phyloP scores from a whole-genome alignment of 1,140 invertebrate species.

The Drosophila orosa region DNA sequence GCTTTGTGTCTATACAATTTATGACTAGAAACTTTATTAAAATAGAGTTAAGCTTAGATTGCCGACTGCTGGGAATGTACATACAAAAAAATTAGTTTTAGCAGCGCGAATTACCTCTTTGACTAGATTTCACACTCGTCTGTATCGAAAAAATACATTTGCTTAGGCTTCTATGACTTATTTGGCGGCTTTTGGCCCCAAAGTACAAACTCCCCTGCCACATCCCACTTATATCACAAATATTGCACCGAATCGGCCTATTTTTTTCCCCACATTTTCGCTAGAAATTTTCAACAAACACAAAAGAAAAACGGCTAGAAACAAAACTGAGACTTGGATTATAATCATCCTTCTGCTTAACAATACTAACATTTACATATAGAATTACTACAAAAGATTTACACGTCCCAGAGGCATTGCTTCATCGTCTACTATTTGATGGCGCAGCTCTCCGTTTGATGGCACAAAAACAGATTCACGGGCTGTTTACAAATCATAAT shows the following conservation, averaged over 20 bases:
- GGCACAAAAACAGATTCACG: constrained; percentile 71
- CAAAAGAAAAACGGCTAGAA: constrained; percentile 18
- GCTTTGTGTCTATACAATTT: constrained; percentile 19
- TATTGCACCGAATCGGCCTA: constrained; percentile 83
- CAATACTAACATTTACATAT: constrained; percentile 6
- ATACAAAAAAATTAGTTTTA: constrained; percentile 35
- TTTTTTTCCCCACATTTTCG: constrained; percentile 67
- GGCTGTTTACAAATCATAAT: constrained; percentile 51
- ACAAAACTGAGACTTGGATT: constrained; percentile 30
- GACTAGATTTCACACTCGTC: constrained; percentile 80
- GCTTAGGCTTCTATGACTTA: constrained; percentile 43
- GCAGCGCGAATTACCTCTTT: constrained; percentile 51
- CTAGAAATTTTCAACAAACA: constrained; percentile 57
- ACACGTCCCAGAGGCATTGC: constrained; percentile 29
- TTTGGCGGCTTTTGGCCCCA: constrained; percentile 20
- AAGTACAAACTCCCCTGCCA: constrained; percentile 21
- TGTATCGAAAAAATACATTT: constrained; percentile 31
- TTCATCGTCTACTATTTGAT: constrained; percentile 31
- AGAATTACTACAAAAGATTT: constrained; percentile 29
- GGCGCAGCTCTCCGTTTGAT: constrained; percentile 54
- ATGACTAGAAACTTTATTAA: constrained; percentile 31
- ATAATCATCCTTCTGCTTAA: constrained; percentile 16
- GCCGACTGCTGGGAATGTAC: constrained; percentile 34
- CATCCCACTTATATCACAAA: constrained; percentile 78
- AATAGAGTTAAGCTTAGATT: constrained; percentile 33